Base-by-base conservation (phyloP, 2,888 invertebrate genomes). In the Cataglyphis livida region DNA sequence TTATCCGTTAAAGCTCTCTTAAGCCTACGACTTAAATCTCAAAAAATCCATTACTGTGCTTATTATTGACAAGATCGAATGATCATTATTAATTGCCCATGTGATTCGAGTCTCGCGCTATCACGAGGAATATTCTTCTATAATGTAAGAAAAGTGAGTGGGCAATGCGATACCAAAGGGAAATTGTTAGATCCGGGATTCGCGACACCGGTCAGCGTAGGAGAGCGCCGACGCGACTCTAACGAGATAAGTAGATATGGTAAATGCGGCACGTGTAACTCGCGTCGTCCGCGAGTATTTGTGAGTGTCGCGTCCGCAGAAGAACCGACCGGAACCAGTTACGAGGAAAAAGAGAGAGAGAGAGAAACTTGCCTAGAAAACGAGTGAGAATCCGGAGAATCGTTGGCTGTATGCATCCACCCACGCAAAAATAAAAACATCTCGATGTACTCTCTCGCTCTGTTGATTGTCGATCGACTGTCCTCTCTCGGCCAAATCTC, bases 371-470 rank as follows among this genome's bases (percentile, higher is more conserved):
- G 90, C 87, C 84, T 61, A 32, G 84, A 89, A 89, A 88, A 84
- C 87, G 78, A 51, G 18, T n/a, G 90, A 88, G 91, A 91, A 91
- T 93, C 91, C 91, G 91, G 90, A n/a, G n/a, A n/a, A 90, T 92
- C 92, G 90, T 89, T 92, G 91, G 89, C 91, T 91, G 87, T 90
- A 84, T 87, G 91, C 90, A 87, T 70, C 83, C 87, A 84, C 92
- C 92, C 88, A 93, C 92, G 89, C 88, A 88, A 81, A 89, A 91
- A 87, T 89, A 87, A 87, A 83, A 87, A 83, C 84, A 38, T 83
- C 76, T 84, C 84, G 75, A 83, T 78, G 65, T 57, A 44, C 64
- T 81, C 76, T 78, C 68, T 84, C 62, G 21, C 18, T 64, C 51
- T 18, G 44, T 74, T 54, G 51, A 18, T 38, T 7, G 51, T 51